phyloP scores from a whole-genome alignment of 2,113 vertebrate genomes.

The Dinomys branickii region DNA sequence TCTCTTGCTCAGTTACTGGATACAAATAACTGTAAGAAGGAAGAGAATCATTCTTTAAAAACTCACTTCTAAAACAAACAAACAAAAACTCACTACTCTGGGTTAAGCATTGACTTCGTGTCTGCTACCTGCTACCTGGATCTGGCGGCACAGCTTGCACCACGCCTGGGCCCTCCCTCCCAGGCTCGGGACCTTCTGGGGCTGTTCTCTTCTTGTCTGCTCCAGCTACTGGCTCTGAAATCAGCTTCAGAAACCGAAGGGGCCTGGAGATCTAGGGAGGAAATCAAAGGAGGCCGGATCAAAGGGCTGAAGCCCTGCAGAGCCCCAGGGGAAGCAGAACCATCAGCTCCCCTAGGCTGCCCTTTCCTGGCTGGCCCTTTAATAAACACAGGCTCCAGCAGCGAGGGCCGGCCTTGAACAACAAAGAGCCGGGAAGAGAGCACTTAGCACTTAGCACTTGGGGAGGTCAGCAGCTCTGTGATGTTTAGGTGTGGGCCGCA shows the following conservation, averaged over 20 bases:
- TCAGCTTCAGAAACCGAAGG: conserved; percentile 33
- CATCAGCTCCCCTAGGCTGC: conserved; percentile 34
- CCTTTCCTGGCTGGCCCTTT: conserved; percentile 55
- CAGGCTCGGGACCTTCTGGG: background rate
- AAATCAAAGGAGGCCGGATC: conserved; percentile 76
- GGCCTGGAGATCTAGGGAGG: background rate
- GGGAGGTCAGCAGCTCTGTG: conserved; percentile 42
- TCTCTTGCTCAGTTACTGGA: background rate
- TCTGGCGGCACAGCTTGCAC: background rate
- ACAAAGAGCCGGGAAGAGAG: conserved; percentile 72
- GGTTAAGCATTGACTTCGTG: background rate
- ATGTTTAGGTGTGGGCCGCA: background rate
- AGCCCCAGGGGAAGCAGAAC: conserved; percentile 54
- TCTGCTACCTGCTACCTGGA: background rate
- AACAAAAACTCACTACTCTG: background rate
- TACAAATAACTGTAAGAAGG: background rate
- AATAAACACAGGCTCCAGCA: conserved; percentile 61
- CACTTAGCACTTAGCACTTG: conserved; percentile 77
- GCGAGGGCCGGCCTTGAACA: background rate
- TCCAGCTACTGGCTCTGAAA: conserved; percentile 45
- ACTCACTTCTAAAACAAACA: too few species aligned
- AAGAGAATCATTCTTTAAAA: background rate
- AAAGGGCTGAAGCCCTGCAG: conserved; percentile 56
- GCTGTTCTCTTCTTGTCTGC: background rate
- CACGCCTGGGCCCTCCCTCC: background rate